Base-by-base conservation (phyloP, 2,888 invertebrate genomes). In the Heliothis peltigera region DNA sequence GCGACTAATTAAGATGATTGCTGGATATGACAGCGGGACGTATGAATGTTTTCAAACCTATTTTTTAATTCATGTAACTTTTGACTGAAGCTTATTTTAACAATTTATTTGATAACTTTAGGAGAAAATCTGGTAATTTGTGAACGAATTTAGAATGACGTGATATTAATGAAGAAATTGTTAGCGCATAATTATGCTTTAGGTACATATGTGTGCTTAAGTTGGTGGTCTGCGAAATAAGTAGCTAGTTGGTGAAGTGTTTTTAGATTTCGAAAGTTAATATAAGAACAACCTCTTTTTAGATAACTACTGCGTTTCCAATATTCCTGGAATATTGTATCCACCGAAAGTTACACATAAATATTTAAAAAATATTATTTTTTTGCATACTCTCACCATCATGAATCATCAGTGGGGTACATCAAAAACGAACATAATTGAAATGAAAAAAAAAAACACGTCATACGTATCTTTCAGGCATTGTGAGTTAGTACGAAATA, bases 1-100 rank as follows among this genome's bases (percentile, higher is more conserved):
- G 82, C 82, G 85, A 85, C 86, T 89, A 87, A 90, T 89, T 88
- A 88, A 71, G 67, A 75, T 83, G 84, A 90, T 90, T 89, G 88
- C 85, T 76, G 71, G 74, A 76, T 80, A 79, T 81, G 82, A 79
- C 75, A 74, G 65, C 62, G 58, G 64, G 72, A 75, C 68, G 68
- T 70, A 70, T 63, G 77, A 76, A 70, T 67, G 75, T 59, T 56
- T 65, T 64, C 62, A 69, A 70, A 46, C 12, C 6, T 4, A 21
- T 19, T 66, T 53, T 53, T 25, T 0, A 19, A n/a, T 49, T 49
- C 21, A n/a, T 4, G 10, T 6, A 15, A 44, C 21, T 65, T 35
- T 19, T 15, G 7, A n/a, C 10, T 49, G 15, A n/a, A 8, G 15
- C 15, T 47, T 15, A 4, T 46, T 71, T 42, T 8, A 52, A 47